Evolutionary conservation across 2,113 vertebrate genomes (phyloP).

Genomic region (Hippocampus mohnikei): DNA sequence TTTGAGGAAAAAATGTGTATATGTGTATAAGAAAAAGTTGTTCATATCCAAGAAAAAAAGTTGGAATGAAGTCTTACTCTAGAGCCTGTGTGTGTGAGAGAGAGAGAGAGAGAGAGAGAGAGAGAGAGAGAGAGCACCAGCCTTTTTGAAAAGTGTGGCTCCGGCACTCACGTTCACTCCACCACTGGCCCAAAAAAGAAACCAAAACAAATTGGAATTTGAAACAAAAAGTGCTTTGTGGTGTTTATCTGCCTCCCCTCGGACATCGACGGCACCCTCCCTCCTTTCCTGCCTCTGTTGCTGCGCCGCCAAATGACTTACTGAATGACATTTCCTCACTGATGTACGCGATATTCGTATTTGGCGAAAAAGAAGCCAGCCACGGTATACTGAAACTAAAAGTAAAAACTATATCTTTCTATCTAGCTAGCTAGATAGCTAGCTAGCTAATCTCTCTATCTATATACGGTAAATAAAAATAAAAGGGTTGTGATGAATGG

Average conservation of each 20-base stretch:
- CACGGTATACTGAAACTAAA: no score
- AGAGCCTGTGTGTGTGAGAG: background rate
- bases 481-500: background rate
- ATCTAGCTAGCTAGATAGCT: no score
- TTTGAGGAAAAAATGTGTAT: background rate
- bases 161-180: constrained; percentile 78
- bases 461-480: background rate
- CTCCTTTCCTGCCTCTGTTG: constrained; percentile 52
- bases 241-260: constrained; percentile 74
- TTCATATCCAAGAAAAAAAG: no score
- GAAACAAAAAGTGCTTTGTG: constrained; percentile 59
- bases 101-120: background rate
- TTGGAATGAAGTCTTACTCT: no score
- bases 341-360: background rate
- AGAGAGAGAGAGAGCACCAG: constrained; percentile 60
- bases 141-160: constrained; percentile 75
- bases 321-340: constrained; percentile 15
- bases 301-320: constrained; percentile 50
- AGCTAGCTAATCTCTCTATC: no score
- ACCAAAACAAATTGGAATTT: background rate
- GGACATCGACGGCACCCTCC: constrained; percentile 67
- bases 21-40: no score
- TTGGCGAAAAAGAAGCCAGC: background rate
- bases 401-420: background rate
- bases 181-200: constrained; percentile 49